A percentile compares a stretch with the other conserved stretches of the same genome.
These are phyloP conservation scores for Lucifuga dentata DNA, from an alignment of 2,113 vertebrate species.

Conservation along the genomic window DNA sequence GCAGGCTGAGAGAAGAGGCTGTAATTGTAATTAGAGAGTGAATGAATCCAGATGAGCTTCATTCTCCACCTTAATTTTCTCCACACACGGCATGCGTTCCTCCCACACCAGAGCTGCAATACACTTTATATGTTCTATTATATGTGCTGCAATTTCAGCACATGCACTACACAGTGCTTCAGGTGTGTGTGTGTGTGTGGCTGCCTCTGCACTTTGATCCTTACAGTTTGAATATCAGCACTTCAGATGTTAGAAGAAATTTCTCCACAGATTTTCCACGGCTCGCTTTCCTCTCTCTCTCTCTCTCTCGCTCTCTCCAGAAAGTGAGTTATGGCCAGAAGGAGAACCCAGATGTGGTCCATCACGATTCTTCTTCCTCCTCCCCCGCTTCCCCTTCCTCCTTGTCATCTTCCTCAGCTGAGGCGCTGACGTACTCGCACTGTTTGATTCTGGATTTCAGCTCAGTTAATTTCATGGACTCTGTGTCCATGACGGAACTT, in stretches of 20 bases:
- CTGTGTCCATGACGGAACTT: conserved; percentile 82
- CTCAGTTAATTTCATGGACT: conserved; percentile 86
- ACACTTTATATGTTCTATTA: no score
- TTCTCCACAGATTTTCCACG: background rate
- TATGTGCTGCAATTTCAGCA: background rate
- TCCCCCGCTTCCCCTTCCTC: conserved; percentile 3
- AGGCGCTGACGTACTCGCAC: conserved; percentile 66
- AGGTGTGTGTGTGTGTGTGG: conserved; percentile 5
- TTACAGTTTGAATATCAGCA: background rate
- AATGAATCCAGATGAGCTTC: background rate
- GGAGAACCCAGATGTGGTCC: conserved; percentile 30
- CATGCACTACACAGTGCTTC: background rate
- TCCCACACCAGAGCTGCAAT: background rate
- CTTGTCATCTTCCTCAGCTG: conserved; percentile 56
- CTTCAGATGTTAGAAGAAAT: background rate
- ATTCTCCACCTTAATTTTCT: background rate
- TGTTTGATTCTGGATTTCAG: conserved; percentile 86
- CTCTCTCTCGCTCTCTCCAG: conserved; percentile 8
- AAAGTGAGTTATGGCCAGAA: conserved; percentile 16
- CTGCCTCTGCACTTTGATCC: background rate
- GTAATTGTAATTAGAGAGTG: background rate
- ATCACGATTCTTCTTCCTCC: no score
- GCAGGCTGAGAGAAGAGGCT: background rate
- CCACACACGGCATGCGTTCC: background rate
- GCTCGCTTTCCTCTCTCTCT: background rate